Evolutionary conservation across 2,797 vertebrate species (phyloP).

Genomic region (Sebastes iracundus): DNA sequence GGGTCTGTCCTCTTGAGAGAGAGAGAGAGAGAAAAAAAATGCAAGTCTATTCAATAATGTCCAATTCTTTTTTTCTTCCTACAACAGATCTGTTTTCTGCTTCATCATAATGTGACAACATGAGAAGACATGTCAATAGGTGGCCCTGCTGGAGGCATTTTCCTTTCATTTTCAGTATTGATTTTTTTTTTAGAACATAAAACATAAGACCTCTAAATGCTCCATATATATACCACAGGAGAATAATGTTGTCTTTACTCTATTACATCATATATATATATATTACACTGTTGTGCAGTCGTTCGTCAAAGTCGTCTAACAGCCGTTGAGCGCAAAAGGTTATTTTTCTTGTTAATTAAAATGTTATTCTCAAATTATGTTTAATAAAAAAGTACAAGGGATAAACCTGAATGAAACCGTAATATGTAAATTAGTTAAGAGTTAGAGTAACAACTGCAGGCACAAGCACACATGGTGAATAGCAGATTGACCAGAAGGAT

Average conservation of each 20-base stretch:
- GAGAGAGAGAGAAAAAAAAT: neutral
- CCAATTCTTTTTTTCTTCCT: neutral
- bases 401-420: neutral
- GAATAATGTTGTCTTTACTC: neutral
- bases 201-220: constrained; percentile 6
- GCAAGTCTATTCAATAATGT: constrained; percentile 24
- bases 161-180: constrained; percentile 51
- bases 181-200: constrained; percentile 26
- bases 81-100: constrained; percentile 32
- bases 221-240: neutral
- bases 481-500: neutral
- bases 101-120: constrained; percentile 31
- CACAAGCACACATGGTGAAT: neutral
- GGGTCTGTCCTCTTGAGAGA: constrained; percentile 28
- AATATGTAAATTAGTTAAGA: neutral
- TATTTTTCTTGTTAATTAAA: neutral
- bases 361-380: neutral
- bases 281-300: neutral
- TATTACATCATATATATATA: neutral
- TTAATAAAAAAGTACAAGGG: neutral
- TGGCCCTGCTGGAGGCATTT: constrained; percentile 40
- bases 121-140: constrained; percentile 34
- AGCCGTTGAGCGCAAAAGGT: neutral
- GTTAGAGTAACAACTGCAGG: neutral
- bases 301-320: neutral